Evolutionary conservation across 2,797 vertebrate species (phyloP), one percentile per base, ranked within the genome.

Genomic region (Ptychadena robeensis): DNA sequence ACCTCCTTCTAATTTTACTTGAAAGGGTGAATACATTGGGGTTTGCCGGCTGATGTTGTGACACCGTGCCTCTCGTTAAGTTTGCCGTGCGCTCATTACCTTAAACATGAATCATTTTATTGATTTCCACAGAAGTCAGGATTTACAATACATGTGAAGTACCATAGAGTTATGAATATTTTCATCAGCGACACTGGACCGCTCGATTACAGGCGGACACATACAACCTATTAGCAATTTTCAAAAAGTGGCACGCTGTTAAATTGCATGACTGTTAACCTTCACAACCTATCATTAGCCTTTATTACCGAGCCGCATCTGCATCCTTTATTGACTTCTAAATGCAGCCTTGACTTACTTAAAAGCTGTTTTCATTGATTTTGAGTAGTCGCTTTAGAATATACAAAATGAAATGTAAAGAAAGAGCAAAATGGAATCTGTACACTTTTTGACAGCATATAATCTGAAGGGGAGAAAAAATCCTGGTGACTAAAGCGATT

Each of bases 1-100:
- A 22, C 22, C 4, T 8, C 75, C 63, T 32, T 65, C 66, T 77
- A 34, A 77, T 77, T 77, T 77, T 67, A 63, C 44, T 67, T 53
- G 63, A 64, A 22, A 34, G 64, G 67, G 22, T 77, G 75, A 67
- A 32, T 25, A 77, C 53, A 67, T 66, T 40, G 10, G 38, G 5
- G 18, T 48, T 30, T 65, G 64, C 12, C 15, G 35, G 27, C 18
- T n/a, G 40, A 66, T 66, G 75, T 67, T 67, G 38, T 77, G 63
- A 67, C 74, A 77, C 40, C n/a, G 18, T 48, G 65, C 27, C 28
- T 48, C 38, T 53, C 18, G 10, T 44, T 64, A 38, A 63, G 28
- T 40, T 27, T 38, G 7, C 27, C 22, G 28, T 12, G 25, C 40
- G 8, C 34, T 75, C 10, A 1, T 74, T 74, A 38, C 35, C n/a